Base-by-base conservation (phyloP, 2,888 invertebrate genomes). In the Cephus spinipes region DNA sequence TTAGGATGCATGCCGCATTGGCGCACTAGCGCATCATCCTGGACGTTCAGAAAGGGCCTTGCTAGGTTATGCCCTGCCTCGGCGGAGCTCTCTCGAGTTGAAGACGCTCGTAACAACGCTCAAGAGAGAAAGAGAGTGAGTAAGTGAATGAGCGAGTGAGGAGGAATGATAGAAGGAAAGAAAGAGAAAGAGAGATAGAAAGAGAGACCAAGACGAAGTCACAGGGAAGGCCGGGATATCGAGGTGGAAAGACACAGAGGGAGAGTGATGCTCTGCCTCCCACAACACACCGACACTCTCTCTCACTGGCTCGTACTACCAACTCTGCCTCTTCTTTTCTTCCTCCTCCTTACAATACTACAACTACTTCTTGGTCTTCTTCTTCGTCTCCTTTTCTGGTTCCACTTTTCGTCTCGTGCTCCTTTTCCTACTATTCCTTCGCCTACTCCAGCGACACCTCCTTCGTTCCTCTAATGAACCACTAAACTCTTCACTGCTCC, bases 381-480 rank as follows among this genome's bases (percentile, higher is more conserved):
- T 68, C 32, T 69, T 69, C 55, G 30, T 31, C 69, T 77, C 40
- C 79, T 31, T 55, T 30, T 71, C 74, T 30, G 79, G 75, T 12
- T 68, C 69, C 40, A 34, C 69, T 76, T 76, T 68, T 40, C 40
- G 40, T 40, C 40, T 15, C 15, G 40, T 40, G 40, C 40, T 40
- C 40, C 40, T 40, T 15, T 40, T 40, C 40, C 40, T 40, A 15
- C 40, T 40, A 40, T 40, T 40, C 40, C 40, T 15, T 40, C 15
- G 15, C 40, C 40, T 40, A 40, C 40, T 40, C 40, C 40, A 40
- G 40, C 40, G 40, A 40, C 81, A 75, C 73, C 77, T 78, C 40
- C 69, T 68, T 84, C 80, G 80, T 77, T 82, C 77, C 81, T 32
- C 31, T 31, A 68, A 4, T 31, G 33, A 75, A 68, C 33, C 69